Conservation (phyloP, 2,113 vertebrate species). For the Mastomys natalensis region DNA sequence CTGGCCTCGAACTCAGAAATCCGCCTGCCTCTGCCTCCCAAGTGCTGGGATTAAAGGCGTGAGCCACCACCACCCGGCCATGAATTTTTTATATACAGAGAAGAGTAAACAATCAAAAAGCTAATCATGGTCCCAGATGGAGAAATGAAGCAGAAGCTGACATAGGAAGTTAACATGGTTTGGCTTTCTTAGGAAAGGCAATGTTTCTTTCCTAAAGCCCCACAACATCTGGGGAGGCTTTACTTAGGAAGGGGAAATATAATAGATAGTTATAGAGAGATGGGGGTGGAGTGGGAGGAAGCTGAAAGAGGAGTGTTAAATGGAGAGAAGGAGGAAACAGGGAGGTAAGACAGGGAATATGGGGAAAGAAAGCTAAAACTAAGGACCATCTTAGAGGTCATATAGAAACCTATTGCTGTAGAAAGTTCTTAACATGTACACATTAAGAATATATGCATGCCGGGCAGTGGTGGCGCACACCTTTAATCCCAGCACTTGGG, state of each 20-base stretch:
- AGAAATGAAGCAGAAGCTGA: constrained; percentile 43
- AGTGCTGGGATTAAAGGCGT: too few relatives aligned
- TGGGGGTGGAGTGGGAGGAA: not conserved
- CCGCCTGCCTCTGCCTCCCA: too few relatives aligned
- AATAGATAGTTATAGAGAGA: not conserved
- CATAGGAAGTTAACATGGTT: constrained; percentile 32
- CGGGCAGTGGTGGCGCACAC: too few relatives aligned
- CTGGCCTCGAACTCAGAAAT: too few relatives aligned
- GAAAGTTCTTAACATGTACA: not conserved
- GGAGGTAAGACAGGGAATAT: not conserved
- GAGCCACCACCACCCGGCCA: too few relatives aligned
- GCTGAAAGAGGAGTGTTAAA: not conserved
- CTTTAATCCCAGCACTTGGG: too few relatives aligned
- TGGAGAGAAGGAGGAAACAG: not conserved
- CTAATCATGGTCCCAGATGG: not conserved
- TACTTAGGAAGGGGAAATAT: not conserved
- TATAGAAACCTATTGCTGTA: not conserved
- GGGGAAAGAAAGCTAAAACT: not conserved
- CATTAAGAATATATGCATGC: not conserved
- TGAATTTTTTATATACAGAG: not conserved
- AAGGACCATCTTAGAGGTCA: not conserved
- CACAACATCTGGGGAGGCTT: not conserved
- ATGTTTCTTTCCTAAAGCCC: constrained; percentile 23
- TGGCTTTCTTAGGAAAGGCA: not conserved
- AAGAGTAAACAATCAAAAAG: constrained; percentile 3